A percentile compares a stretch with the other conserved stretches of the same genome.
phyloP scores from a whole-genome alignment of 1,140 invertebrate species.

The Vollenhovia emeryi region DNA sequence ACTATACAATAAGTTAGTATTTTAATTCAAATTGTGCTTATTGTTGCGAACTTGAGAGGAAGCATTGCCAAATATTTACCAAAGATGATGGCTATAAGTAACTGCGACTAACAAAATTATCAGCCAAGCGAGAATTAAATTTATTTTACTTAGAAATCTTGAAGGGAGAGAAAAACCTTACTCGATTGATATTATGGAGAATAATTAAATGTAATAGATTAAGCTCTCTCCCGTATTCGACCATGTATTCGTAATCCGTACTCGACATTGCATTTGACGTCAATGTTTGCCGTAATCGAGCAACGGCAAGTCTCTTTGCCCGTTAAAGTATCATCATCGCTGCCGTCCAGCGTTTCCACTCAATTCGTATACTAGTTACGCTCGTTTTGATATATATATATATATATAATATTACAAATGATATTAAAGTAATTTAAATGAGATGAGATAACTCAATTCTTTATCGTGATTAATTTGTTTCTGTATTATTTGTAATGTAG shows the following conservation, averaged over 20 bases:
- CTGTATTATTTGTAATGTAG: too few relatives aligned
- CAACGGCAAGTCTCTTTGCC: conserved; percentile 30
- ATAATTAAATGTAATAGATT: conserved; percentile 18
- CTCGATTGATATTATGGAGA: conserved; percentile 8
- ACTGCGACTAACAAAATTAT: conserved; percentile 69
- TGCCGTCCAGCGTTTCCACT: background rate
- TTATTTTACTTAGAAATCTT: conserved; percentile 53
- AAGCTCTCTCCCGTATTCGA: conserved; percentile 42
- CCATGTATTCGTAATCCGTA: conserved; percentile 54
- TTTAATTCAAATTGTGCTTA: too few relatives aligned
- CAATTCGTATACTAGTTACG: background rate
- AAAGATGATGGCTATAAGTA: too few relatives aligned
- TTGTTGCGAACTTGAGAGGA: too few relatives aligned
- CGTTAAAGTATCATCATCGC: conserved; percentile 9
- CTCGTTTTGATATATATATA: background rate
- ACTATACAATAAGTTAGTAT: too few relatives aligned
- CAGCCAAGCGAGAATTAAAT: conserved; percentile 42
- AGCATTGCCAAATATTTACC: too few relatives aligned
- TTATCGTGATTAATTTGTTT: background rate
- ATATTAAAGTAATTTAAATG: background rate
- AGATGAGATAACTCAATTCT: background rate
- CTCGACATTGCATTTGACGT: conserved; percentile 19
- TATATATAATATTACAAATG: background rate
- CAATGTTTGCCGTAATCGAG: background rate
- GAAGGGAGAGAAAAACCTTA: conserved; percentile 11